These are phyloP conservation scores for Mobula birostris DNA, from an alignment of 2,113 vertebrate genomes.

Conservation along the genomic window DNA sequence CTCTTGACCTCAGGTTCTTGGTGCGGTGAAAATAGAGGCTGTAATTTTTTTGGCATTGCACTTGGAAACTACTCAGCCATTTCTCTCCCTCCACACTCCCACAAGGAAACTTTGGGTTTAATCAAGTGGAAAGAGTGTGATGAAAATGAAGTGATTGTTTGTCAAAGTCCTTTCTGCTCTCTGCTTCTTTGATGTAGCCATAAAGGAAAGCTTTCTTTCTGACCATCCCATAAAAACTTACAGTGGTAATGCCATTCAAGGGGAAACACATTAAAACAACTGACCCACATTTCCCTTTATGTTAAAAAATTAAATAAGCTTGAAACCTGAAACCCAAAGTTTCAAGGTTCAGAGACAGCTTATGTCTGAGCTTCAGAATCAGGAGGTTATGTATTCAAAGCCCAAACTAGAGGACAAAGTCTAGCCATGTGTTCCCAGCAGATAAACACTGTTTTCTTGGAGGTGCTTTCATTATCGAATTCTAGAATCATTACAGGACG, in stretches of 20 bases:
- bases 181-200: constrained; percentile 58
- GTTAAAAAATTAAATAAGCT: background rate
- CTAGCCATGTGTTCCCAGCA: background rate
- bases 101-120: constrained; percentile 59
- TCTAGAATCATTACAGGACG: too few relatives aligned
- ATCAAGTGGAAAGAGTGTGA: constrained; percentile 65
- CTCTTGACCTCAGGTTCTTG: background rate
- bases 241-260: constrained; percentile 48
- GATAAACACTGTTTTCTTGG: background rate
- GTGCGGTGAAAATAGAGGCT: constrained; percentile 4
- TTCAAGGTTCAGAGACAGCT: background rate
- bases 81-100: constrained; percentile 55
- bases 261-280: constrained; percentile 4
- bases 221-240: constrained; percentile 45
- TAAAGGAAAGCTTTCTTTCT: constrained; percentile 44
- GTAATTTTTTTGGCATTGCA: constrained; percentile 43
- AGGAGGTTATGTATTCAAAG: background rate
- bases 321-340: background rate
- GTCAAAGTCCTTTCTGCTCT: constrained; percentile 54
- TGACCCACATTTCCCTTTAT: background rate
- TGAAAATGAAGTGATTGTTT: constrained; percentile 66
- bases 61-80: constrained; percentile 54
- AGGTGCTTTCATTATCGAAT: background rate
- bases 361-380: background rate
- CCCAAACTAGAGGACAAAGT: background rate